A percentile compares a stretch with the other conserved stretches of the same genome.
These are phyloP conservation scores for Holothuria leucospilota DNA, from an alignment of 53 echinoderm and acorn worm genomes.

Conservation along the genomic window DNA sequence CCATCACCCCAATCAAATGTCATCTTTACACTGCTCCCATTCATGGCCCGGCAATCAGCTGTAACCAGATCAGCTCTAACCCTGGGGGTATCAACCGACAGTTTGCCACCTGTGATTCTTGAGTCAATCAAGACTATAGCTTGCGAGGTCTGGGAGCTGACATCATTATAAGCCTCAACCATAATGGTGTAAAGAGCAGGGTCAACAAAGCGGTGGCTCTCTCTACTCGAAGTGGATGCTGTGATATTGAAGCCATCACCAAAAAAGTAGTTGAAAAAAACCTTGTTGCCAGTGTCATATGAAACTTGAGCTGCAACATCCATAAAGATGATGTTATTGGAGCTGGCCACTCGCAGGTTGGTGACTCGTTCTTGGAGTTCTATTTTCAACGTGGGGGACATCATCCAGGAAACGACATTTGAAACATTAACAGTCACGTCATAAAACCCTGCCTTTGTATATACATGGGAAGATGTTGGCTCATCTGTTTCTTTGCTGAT, in stretches of 20 bases:
- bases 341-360: constrained; percentile 47
- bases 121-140: constrained; percentile 71
- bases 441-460: constrained; percentile 55
- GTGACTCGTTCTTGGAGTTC: constrained; percentile 80
- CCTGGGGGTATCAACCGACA: constrained; percentile 59
- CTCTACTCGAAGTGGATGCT: constrained; percentile 13
- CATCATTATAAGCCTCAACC: constrained; percentile 65
- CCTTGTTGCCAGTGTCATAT: constrained; percentile 76
- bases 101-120: constrained; percentile 54
- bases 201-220: constrained; percentile 45
- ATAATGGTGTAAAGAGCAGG: constrained; percentile 67
- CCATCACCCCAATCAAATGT: constrained; percentile 90
- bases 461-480: constrained; percentile 59
- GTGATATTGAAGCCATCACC: constrained; percentile 61
- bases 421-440: constrained; percentile 76
- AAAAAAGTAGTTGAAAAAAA: constrained; percentile 70
- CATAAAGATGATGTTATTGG: constrained; percentile 56
- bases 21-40: constrained; percentile 77
- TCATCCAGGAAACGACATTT: constrained; percentile 84
- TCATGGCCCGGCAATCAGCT: constrained; percentile 67
- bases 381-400: constrained; percentile 60
- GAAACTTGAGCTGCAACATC: constrained; percentile 50
- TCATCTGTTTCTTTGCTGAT: constrained; percentile 34
- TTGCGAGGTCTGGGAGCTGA: constrained; percentile 54
- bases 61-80: constrained; percentile 63